Conservation (phyloP, 2,888 invertebrate species). For the Parnassius glacialis region DNA sequence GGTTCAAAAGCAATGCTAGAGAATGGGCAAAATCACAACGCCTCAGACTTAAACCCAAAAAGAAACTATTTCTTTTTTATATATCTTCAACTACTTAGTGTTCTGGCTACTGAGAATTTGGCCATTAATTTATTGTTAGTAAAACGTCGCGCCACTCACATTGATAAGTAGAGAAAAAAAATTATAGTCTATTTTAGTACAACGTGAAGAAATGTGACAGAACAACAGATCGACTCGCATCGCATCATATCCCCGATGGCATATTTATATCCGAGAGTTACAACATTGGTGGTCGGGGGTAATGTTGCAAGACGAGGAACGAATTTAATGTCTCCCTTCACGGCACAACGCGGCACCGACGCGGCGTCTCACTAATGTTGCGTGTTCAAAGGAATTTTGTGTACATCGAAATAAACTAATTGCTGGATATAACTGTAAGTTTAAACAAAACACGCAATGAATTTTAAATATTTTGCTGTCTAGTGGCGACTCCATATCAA, state of each 20-base stretch:
- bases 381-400: slow-evolving; percentile 38
- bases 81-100: too few relatives aligned
- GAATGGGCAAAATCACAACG: too few relatives aligned
- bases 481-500: too few relatives aligned
- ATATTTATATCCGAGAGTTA: slow-evolving; percentile 27
- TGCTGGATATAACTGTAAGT: slow-evolving; percentile 5
- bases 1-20: too few relatives aligned
- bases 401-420: slow-evolving; percentile 3
- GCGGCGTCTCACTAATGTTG: slow-evolving; percentile 54
- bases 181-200: neutral
- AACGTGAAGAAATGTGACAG: neutral
- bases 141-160: too few relatives aligned
- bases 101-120: too few relatives aligned
- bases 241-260: slow-evolving; percentile 23
- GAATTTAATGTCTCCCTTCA: slow-evolving; percentile 48
- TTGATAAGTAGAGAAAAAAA: slow-evolving; percentile 2
- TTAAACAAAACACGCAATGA: too few relatives aligned
- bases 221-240: slow-evolving; percentile 18
- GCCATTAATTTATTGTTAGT: too few relatives aligned
- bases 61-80: too few relatives aligned
- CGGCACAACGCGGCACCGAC: slow-evolving; percentile 33
- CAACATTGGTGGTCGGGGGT: slow-evolving; percentile 36
- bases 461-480: too few relatives aligned
- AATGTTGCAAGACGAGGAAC: slow-evolving; percentile 57
- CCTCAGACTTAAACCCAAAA: too few relatives aligned